Base-by-base conservation (phyloP, 2,888 invertebrate genomes). In the Augochlorella aurata region DNA sequence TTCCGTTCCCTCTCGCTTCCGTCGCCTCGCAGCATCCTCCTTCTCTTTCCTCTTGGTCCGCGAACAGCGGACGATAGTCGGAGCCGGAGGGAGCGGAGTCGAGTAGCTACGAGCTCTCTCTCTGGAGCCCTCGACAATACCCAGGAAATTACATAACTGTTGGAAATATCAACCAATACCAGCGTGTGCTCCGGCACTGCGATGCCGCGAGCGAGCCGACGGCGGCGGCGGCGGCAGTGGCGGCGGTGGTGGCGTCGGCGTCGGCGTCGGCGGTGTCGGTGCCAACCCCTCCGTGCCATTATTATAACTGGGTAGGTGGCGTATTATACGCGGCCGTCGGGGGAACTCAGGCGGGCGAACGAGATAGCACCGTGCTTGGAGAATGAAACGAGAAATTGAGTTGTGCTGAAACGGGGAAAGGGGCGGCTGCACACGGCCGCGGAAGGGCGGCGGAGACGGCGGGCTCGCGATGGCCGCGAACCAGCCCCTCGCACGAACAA, bases 101-200 rank as follows among this genome's bases (percentile, higher is more conserved):
- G 74, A 76, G 75, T 61, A 63, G 82, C 77, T 79, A 75, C 84
- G 80, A 82, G 83, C 80, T 75, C 88, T 85, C 88, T 85, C 85
- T 87, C 90, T 90, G 90, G 88, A 86, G 87, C 77, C 80, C 84
- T 83, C 91, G 91, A 93, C 93, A 93, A 93, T 93, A 92, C 90
- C 93, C 93, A 93, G 93, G 93, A 93, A 93, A 93, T 93, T 93
- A 93, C 93, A 93, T 92, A 93, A 93, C 93, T 93, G 93, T 93
- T 93, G 93, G 92, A 93, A 93, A 93, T 93, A 93, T 93, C 93
- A 93, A 91, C 93, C 93, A 93, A 93, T 93, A 93, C 92, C 92
- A 92, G 91, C 88, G 91, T 88, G 24, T 24, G 87, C 87, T 87
- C 85, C 79, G 79, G 85, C 83, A 81, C 50, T 77, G 79, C 58